These are phyloP conservation scores for Drosophila heteroneura DNA, from an alignment of 2,888 invertebrate species.

Conservation along the genomic window DNA sequence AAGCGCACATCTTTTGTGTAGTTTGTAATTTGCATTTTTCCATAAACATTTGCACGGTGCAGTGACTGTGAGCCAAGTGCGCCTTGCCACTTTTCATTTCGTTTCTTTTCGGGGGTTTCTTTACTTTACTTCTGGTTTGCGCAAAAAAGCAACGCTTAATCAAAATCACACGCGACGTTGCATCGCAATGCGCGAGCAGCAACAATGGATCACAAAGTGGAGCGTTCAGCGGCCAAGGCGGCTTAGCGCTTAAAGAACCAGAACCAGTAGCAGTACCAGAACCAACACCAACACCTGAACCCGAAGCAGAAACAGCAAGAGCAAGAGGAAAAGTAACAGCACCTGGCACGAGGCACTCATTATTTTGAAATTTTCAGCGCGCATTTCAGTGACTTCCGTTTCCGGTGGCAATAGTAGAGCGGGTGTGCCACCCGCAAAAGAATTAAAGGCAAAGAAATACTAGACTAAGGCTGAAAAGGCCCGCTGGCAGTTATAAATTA, in stretches of 20 bases:
- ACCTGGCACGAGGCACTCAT: constrained; percentile 68
- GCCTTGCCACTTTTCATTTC: constrained; percentile 53
- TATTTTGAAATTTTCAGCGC: constrained; percentile 83
- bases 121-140: constrained; percentile 36
- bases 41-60: constrained; percentile 31
- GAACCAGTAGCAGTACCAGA: not conserved
- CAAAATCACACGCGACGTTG: constrained; percentile 78
- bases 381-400: constrained; percentile 83
- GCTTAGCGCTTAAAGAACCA: constrained; percentile 26
- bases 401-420: constrained; percentile 55
- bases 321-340: not conserved
- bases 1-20: constrained; percentile 30
- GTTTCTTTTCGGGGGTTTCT: constrained; percentile 15
- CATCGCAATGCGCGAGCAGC: constrained; percentile 64
- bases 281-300: constrained; percentile 2
- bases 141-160: constrained; percentile 68
- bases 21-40: constrained; percentile 50
- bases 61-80: constrained; percentile 33
- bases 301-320: not conserved
- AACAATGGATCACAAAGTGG: constrained; percentile 60
- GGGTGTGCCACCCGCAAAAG: constrained; percentile 55
- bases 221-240: constrained; percentile 51
- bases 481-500: constrained; percentile 74
- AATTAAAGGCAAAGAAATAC: constrained; percentile 72
- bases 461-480: constrained; percentile 48